Base-by-base conservation (phyloP, 92 coral and sea anemone genomes). In the Bergia sp. region DNA sequence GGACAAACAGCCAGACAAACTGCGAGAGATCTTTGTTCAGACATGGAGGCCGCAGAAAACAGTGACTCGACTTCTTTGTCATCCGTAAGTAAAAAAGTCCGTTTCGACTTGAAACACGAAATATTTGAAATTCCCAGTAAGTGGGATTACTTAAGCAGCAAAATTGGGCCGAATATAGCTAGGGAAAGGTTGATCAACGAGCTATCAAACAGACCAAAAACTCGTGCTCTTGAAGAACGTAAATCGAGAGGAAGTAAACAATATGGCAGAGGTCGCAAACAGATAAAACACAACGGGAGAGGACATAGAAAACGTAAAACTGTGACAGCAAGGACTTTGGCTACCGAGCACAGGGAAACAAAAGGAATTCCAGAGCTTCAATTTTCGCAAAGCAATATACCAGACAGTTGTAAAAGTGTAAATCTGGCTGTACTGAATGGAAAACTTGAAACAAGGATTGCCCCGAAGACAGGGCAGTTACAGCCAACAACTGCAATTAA, bases 91-190 rank as follows among this genome's bases (percentile, higher is more conserved):
- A 94, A 92, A 69, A 96, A 96, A 77, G 99, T 96, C 9, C 95
- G 98, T 12, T 96, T 96, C 79, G 96, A 95, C 86, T 82, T 93
- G 81, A 94, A 95, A 73, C 94, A 95, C 15, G 97, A 96, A 87
- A 89, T 96, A 23, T 96, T 94, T 79, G 90, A 94, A 1, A 95
- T 96, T 81, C 97, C 98, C 21, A 92, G 92, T 76, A 94, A 96
- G 61, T 95, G 98, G 98, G 98, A 93, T 72, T 77, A 96, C 3
- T 76, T 93, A 5, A 95, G 92, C 89, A 92, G 73, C 6, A 86
- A 89, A 50, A 83, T 89, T 10, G 45, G 58, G 57, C 13, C 91
- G 0, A 44, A 73, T 45, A 83, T 66, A 40, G 78, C 90, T 1
- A 89, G 50, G 84, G 87, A 71, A 71, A 84, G 21, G 43, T 55